phyloP scores from a whole-genome alignment of 2,113 vertebrate genomes.

The Nibea albiflora region DNA sequence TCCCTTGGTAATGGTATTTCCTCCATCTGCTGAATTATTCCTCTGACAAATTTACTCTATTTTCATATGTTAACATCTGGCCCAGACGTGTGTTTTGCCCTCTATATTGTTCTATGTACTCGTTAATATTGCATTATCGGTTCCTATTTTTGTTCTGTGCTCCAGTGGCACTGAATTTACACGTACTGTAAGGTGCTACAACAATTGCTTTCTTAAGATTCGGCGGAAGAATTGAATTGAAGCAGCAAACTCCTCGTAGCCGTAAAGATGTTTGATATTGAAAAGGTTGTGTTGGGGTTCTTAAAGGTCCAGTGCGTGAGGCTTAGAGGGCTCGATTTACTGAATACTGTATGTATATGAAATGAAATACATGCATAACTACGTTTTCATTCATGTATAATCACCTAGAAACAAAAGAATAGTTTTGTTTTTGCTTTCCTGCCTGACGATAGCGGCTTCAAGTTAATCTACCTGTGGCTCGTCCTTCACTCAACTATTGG shows the following conservation, averaged over 20 bases:
- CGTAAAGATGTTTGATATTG: not conserved
- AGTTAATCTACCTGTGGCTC: no score
- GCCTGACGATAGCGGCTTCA: no score
- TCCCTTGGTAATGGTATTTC: conserved; percentile 57
- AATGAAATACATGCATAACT: no score
- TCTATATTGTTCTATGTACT: not conserved
- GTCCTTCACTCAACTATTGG: not conserved
- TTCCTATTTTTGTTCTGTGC: not conserved
- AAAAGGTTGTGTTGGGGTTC: accelerated
- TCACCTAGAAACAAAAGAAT: no score
- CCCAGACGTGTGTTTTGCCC: conserved; percentile 21
- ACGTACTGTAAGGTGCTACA: not conserved
- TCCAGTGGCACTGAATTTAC: not conserved
- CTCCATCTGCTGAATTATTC: conserved; percentile 67
- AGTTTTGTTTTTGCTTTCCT: no score
- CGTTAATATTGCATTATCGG: not conserved
- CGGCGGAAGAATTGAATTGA: no score
- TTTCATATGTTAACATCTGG: conserved; percentile 66
- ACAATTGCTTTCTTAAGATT: not conserved
- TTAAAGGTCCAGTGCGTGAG: no score
- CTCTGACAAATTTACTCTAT: conserved; percentile 52
- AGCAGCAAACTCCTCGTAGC: not conserved
- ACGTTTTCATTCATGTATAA: no score
- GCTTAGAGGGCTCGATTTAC: no score
- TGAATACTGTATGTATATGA: no score